A percentile compares a stretch with the other conserved stretches of the same genome.
phyloP scores from a whole-genome alignment of 2,797 vertebrate species.

The Antennarius maculatus region DNA sequence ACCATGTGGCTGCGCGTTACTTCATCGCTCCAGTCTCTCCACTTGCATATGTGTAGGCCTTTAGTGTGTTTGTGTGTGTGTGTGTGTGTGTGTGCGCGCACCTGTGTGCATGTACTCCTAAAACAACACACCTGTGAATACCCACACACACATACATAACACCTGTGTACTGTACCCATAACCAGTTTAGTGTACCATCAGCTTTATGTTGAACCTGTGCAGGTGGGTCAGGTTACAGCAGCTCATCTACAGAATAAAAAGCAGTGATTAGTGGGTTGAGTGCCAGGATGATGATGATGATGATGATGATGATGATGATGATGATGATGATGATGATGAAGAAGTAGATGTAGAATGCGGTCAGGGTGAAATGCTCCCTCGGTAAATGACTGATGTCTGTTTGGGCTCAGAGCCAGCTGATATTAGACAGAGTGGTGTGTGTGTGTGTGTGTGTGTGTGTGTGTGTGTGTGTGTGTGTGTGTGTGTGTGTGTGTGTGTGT shows the following conservation, averaged over 20 bases:
- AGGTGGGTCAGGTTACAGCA: background rate
- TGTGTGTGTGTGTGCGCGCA: no score
- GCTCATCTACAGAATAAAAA: background rate
- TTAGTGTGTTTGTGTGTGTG: no score
- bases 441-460: background rate
- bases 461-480: no score
- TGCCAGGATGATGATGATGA: constrained; percentile 16
- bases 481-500: background rate
- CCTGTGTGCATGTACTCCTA: no score
- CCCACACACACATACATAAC: no score
- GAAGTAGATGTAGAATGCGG: no score
- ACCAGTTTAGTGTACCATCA: background rate
- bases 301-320: background rate
- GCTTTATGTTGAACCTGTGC: background rate
- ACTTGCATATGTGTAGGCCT: no score
- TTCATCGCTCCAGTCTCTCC: no score
- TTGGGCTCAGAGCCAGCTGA: constrained; percentile 23
- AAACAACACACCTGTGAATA: no score
- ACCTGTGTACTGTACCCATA: no score
- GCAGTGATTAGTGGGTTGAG: background rate
- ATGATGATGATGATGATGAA: no score
- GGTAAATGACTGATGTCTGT: constrained; percentile 13
- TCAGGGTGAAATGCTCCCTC: background rate
- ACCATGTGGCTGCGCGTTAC: no score
- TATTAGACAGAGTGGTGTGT: constrained; percentile 13